Conservation (phyloP, 2,797 vertebrate genomes). For the Paedocypris micromegethes region DNA sequence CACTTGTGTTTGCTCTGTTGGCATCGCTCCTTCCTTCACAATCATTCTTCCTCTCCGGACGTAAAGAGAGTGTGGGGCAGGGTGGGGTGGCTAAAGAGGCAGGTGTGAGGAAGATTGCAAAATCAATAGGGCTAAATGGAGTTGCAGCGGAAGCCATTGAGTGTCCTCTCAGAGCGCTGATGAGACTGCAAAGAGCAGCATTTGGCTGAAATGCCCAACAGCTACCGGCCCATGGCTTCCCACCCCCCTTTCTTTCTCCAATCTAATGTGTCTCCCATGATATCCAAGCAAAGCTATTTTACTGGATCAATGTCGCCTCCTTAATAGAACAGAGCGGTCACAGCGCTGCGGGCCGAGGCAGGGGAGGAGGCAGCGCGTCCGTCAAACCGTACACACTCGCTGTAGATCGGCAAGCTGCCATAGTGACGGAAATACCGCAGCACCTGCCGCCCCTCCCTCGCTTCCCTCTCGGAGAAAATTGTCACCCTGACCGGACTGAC, state of each 20-base stretch:
- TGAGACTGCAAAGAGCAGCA: conserved; percentile 57
- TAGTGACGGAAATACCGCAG: conserved; percentile 13
- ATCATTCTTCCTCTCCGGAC: conserved; percentile 40
- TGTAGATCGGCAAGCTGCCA: conserved; percentile 1
- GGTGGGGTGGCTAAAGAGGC: conserved; percentile 25
- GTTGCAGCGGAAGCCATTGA: conserved; percentile 65
- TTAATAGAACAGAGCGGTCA: conserved; percentile 21
- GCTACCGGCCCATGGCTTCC: conserved; percentile 36
- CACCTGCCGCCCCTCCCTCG: conserved; percentile 1
- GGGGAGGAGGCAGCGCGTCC: conserved; percentile 10
- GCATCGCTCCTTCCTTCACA: conserved; percentile 18
- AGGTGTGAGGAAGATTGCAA: conserved; percentile 61
- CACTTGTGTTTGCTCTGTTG: conserved; percentile 16
- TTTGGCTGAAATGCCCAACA: conserved; percentile 53
- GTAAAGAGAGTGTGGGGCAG: conserved; percentile 28
- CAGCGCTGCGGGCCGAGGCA: background rate
- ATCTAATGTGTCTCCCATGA: conserved; percentile 18
- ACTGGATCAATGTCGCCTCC: conserved; percentile 35
- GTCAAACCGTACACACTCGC: conserved; percentile 28
- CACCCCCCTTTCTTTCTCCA: background rate
- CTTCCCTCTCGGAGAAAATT: conserved; percentile 6
- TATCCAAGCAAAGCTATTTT: conserved; percentile 33
- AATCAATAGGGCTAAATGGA: conserved; percentile 76
- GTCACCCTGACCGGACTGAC: conserved; percentile 5
- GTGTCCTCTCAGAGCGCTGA: conserved; percentile 65